phyloP scores from a whole-genome alignment of 2,888 invertebrate genomes.

The Germaria angustata region DNA sequence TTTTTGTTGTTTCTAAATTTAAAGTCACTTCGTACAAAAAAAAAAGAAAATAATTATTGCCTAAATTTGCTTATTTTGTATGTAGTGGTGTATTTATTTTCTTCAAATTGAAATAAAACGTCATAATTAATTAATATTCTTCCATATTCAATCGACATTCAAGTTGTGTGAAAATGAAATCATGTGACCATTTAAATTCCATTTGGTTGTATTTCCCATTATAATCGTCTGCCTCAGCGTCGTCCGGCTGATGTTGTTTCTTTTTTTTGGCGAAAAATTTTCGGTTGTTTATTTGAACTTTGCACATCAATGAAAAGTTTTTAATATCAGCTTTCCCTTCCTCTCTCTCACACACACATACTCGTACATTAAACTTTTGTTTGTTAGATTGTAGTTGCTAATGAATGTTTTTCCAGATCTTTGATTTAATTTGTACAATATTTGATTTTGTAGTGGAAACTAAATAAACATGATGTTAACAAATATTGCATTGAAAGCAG shows the following conservation, averaged over 20 bases:
- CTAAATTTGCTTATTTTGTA: background rate
- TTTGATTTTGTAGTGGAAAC: constrained; percentile 6
- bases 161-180: constrained; percentile 58
- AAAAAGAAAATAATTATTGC: background rate
- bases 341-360: background rate
- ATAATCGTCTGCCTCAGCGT: background rate
- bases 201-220: background rate
- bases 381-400: constrained; percentile 1
- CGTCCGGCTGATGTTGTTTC: background rate
- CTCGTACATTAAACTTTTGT: background rate
- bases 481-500: constrained; percentile 3
- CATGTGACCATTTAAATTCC: constrained; percentile 53
- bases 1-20: background rate
- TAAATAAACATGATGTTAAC: background rate
- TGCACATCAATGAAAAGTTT: constrained; percentile 2
- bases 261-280: background rate
- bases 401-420: background rate
- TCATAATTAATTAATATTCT: constrained; percentile 48
- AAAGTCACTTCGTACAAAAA: background rate
- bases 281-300: constrained; percentile 29
- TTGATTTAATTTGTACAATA: background rate
- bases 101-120: too few species aligned
- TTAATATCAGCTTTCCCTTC: background rate
- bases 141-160: too few species aligned
- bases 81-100: too few species aligned